Conservation (phyloP, 1,140 invertebrate species). For the Bacillus rossius region DNA sequence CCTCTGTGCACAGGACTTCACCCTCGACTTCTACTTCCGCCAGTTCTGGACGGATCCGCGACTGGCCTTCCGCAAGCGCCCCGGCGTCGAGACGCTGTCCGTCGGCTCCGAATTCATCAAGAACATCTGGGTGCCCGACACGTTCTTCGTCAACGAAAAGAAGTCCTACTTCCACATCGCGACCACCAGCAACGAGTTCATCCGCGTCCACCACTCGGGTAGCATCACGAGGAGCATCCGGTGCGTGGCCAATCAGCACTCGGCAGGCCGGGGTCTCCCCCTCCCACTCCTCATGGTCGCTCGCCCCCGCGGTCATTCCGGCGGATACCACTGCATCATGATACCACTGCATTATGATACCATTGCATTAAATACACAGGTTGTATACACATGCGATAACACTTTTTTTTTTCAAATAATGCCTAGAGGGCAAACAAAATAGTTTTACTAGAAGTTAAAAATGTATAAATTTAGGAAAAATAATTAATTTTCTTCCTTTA, state of each 20-base stretch:
- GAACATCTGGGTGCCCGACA: conserved; percentile 98
- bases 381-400: no score
- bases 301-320: no score
- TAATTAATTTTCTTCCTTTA: no score
- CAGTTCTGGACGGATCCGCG: conserved; percentile 97
- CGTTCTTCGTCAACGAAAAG: conserved; percentile 98
- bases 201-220: conserved; percentile 90
- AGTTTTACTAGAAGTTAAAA: no score
- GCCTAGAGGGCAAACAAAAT: no score
- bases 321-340: no score
- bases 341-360: no score
- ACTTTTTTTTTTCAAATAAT: no score
- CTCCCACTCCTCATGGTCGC: no score
- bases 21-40: conserved; percentile 97
- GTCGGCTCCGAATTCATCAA: conserved; percentile 94
- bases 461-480: no score
- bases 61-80: conserved; percentile 81
- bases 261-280: no score
- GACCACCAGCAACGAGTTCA: conserved; percentile 95
- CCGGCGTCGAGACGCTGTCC: conserved; percentile 81
- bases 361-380: no score
- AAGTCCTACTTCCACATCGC: conserved; percentile 97
- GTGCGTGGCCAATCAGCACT: conserved; percentile 55
- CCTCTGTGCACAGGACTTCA: conserved; percentile 77
- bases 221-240: conserved; percentile 93